Base-by-base conservation (phyloP, 2,888 invertebrate species). In the Cheilosia soror region DNA sequence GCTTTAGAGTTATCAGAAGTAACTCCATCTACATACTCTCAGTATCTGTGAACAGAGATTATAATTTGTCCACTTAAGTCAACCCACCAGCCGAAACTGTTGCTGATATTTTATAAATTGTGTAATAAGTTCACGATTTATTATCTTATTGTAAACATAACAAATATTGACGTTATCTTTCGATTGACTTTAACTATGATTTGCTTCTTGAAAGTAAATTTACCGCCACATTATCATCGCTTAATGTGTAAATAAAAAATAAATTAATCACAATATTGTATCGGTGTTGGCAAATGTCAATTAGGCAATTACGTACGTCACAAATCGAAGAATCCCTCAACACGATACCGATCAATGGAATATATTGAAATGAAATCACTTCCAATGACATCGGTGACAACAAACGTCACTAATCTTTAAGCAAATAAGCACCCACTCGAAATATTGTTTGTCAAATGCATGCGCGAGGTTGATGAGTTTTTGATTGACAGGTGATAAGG, bases 401-500 rank as follows among this genome's bases (percentile, higher is more conserved):
- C 84, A 80, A 84, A 84, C 65, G 65, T 71, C 69, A 79, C 75
- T 80, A 84, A 84, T 84, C 84, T 79, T 57, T 49, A 33, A 71
- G 58, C 71, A 79, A 84, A 79, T 62, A 76, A 53, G 79, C 79
- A 84, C 69, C 84, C 79, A 79, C 84, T 84, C 53, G 47, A 84
- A 76, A 53, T 13, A 37, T 60, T 80, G 65, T 84, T 80, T 84
- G 60, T 11, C 20, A 13, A 79, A 75, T 69, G 68, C 69, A 69
- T 65, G 63, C 60, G 37, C 37, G 37, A 37, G 37, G 11, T 31
- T 87, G 87, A 87, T 80, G 87, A 83, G 66, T 65, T 71, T 78
- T 83, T 87, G 87, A 87, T 87, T 87, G 87, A 87, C 87, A 87
- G 87, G 85, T 86, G 87, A 87, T 87, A 87, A 87, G 77, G 53